A percentile compares a stretch with the other conserved stretches of the same genome.
Evolutionary conservation across 1,140 invertebrate species (phyloP).

Genomic region (Lineus longissimus): DNA sequence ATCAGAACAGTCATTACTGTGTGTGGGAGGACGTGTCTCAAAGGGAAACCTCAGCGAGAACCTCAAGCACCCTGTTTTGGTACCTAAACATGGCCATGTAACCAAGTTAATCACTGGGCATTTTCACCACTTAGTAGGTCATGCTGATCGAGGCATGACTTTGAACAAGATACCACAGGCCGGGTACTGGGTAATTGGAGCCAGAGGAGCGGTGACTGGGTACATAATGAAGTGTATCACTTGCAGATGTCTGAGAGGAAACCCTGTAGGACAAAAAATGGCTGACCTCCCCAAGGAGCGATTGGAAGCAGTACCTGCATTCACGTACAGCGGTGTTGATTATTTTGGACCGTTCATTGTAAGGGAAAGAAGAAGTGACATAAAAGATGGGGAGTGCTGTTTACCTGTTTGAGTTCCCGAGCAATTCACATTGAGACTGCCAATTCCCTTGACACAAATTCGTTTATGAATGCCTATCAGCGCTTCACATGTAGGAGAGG

Average conservation of each 20-base stretch:
- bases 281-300: background rate
- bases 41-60: no score
- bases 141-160: no score
- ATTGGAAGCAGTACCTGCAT: background rate
- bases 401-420: constrained; percentile 1
- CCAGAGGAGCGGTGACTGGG: background rate
- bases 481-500: background rate
- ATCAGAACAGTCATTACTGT: no score
- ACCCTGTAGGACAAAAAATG: constrained; percentile 5
- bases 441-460: background rate
- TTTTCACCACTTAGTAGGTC: no score
- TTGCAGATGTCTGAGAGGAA: background rate
- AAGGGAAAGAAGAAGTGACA: background rate
- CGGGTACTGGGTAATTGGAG: no score
- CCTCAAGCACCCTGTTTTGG: no score
- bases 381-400: constrained; percentile 7
- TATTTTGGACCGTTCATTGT: constrained; percentile 8
- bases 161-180: no score
- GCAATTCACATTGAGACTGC: background rate
- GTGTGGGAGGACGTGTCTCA: no score
- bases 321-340: background rate
- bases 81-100: no score
- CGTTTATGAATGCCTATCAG: background rate
- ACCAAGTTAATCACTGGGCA: no score
- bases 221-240: background rate